Percentiles rank a stretch among this genome's conserved stretches.
phyloP scores from a whole-genome alignment of 2,888 invertebrate genomes.

The Epiblema foenella region DNA sequence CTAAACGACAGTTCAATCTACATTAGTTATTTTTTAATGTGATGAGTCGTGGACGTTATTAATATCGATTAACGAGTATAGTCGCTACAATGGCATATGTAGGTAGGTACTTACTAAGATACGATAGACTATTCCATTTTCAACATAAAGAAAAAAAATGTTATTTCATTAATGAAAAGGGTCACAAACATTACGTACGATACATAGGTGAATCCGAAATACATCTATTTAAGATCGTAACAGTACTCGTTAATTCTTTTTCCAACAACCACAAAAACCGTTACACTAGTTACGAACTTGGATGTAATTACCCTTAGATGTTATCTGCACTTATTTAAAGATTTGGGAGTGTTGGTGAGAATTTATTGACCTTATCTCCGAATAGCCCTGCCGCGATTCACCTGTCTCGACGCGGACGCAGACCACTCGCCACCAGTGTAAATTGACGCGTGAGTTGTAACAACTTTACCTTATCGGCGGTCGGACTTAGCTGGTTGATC shows the following conservation, averaged over 20 bases:
- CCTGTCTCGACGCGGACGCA: background rate
- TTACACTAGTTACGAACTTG: constrained; percentile 56
- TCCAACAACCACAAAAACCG: background rate
- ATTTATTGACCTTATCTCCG: constrained; percentile 83
- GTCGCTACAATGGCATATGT: too few species aligned
- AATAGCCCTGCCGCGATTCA: constrained; percentile 60
- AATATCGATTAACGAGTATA: too few species aligned
- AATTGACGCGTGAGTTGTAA: background rate
- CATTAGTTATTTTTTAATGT: too few species aligned
- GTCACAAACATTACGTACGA: background rate
- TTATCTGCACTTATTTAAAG: constrained; percentile 73
- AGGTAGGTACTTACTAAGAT: too few species aligned
- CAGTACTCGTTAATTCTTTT: background rate
- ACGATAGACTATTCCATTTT: background rate
- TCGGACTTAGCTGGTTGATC: background rate
- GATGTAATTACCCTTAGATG: constrained; percentile 71
- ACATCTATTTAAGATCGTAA: background rate
- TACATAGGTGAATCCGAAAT: background rate
- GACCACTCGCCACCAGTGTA: constrained; percentile 1
- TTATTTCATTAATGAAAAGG: too few species aligned
- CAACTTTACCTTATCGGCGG: background rate
- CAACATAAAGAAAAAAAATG: background rate
- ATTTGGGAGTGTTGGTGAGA: constrained; percentile 74
- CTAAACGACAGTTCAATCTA: too few species aligned
- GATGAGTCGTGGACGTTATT: too few species aligned